Conservation (phyloP, 2,888 invertebrate species). For the Drosophila kambysellisi region DNA sequence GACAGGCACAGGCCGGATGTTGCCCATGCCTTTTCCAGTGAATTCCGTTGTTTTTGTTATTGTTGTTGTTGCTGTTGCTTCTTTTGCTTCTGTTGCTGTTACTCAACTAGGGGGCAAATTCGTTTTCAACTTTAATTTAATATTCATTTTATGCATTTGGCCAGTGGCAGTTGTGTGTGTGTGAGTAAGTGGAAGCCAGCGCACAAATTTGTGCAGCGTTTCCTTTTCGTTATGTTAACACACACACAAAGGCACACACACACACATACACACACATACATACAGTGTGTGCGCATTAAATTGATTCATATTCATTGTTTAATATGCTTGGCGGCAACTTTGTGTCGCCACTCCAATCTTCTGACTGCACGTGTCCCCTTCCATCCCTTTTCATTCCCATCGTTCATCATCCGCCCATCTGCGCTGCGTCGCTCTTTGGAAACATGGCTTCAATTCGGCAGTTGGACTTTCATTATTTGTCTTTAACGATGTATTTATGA, state of each 20-base stretch:
- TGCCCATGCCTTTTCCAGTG: constrained; percentile 71
- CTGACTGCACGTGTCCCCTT: neutral
- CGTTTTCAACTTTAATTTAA: constrained; percentile 79
- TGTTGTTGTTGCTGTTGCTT: constrained; percentile 17
- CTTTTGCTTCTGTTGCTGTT: constrained; percentile 3
- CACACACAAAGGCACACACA: constrained; percentile 20
- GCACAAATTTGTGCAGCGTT: constrained; percentile 75
- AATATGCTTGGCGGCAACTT: constrained; percentile 76
- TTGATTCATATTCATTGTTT: constrained; percentile 82
- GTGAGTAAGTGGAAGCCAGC: constrained; percentile 25
- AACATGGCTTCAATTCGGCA: constrained; percentile 45
- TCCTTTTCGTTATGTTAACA: constrained; percentile 64
- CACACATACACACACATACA: constrained; percentile 8
- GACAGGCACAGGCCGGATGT: constrained; percentile 62
- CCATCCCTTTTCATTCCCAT: constrained; percentile 5
- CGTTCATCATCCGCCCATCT: constrained; percentile 15
- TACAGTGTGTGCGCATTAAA: constrained; percentile 57
- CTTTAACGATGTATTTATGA: constrained; percentile 73
- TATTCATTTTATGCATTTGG: constrained; percentile 79
- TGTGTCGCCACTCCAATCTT: constrained; percentile 18
- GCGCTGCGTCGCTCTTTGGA: constrained; percentile 16
- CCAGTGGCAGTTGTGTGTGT: constrained; percentile 41
- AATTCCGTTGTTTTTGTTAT: constrained; percentile 59
- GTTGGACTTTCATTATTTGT: constrained; percentile 68
- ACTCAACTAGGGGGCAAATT: constrained; percentile 62